Percentiles rank a stretch among this genome's conserved stretches.
Conservation (phyloP, 1,140 invertebrate genomes). For the Aphelinus atriplicis region DNA sequence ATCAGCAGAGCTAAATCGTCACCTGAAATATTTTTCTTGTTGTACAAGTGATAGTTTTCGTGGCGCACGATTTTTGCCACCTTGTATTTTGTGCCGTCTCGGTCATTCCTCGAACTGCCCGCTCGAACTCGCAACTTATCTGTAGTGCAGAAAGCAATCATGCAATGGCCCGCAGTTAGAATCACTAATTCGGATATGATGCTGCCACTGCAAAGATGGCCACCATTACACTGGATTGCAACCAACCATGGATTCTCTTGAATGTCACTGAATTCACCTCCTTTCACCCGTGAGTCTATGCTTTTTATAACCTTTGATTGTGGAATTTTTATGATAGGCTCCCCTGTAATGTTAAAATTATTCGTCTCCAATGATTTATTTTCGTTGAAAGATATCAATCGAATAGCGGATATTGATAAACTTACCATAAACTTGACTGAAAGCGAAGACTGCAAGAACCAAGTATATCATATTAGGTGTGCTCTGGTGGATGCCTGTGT, state of each 20-base stretch:
- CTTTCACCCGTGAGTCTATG: not conserved
- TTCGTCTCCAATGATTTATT: too few species aligned
- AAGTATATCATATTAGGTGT: too few species aligned
- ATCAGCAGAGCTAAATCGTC: not conserved
- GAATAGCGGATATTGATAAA: too few species aligned
- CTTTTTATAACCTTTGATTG: too few species aligned
- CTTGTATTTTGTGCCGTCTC: not conserved
- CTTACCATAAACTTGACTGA: too few species aligned
- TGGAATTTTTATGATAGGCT: too few species aligned
- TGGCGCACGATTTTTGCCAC: not conserved
- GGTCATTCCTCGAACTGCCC: not conserved
- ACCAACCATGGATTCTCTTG: constrained; percentile 72
- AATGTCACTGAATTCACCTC: constrained; percentile 69
- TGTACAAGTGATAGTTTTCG: too few species aligned
- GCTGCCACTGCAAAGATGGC: constrained; percentile 72
- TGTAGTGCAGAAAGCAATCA: not conserved
- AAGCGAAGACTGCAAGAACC: too few species aligned
- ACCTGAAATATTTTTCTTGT: not conserved
- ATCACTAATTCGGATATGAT: constrained; percentile 69
- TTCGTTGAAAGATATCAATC: too few species aligned
- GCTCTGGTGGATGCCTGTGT: too few species aligned
- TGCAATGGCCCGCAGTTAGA: constrained; percentile 75
- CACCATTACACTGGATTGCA: constrained; percentile 62
- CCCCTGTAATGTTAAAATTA: too few species aligned
- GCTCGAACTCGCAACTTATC: not conserved